A percentile compares a stretch with the other conserved stretches of the same genome.
Evolutionary conservation across 2,797 vertebrate genomes (phyloP).

Genomic region (Gymnoscopelus braueri): DNA sequence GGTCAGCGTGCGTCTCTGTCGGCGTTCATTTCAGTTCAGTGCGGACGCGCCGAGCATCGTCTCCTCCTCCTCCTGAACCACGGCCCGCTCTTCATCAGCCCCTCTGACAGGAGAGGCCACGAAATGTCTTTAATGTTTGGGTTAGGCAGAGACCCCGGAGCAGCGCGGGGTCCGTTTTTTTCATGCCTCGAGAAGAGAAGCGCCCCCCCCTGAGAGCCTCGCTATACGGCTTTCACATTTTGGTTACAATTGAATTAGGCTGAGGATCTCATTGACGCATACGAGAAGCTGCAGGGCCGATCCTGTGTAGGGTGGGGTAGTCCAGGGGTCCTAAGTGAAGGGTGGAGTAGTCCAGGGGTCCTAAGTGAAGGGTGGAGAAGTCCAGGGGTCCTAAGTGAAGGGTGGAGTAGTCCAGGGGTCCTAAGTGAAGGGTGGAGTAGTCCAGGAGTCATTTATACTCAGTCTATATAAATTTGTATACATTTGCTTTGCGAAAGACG

Average conservation of each 20-base stretch:
- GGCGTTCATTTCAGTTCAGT: conserved; percentile 37
- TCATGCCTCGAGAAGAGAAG: conserved; percentile 47
- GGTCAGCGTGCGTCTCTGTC: conserved; percentile 56
- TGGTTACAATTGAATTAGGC: conserved; percentile 69
- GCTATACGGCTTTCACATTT: conserved; percentile 55
- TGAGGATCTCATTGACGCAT: conserved; percentile 22
- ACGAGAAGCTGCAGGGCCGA: conserved; percentile 14
- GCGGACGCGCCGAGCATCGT: conserved; percentile 63
- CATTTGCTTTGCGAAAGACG: not conserved
- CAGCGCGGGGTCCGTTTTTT: conserved; percentile 48
- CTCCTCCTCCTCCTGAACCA: conserved; percentile 53
- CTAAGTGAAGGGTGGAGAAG: too few species aligned
- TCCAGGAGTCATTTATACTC: too few species aligned
- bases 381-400: too few species aligned
- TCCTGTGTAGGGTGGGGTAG: conserved; percentile 4
- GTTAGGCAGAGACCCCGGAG: conserved; percentile 59
- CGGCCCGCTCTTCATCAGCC: conserved; percentile 63
- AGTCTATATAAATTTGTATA: too few species aligned
- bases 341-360: too few species aligned
- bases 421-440: too few species aligned
- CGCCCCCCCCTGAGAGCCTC: conserved; percentile 35
- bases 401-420: too few species aligned
- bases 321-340: not conserved
- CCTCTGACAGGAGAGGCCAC: conserved; percentile 67
- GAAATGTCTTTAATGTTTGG: conserved; percentile 78